Evolutionary conservation across 1,140 invertebrate genomes (phyloP), one percentile per base, ranked within the genome.

Genomic region (Lasaia peninsularis): DNA sequence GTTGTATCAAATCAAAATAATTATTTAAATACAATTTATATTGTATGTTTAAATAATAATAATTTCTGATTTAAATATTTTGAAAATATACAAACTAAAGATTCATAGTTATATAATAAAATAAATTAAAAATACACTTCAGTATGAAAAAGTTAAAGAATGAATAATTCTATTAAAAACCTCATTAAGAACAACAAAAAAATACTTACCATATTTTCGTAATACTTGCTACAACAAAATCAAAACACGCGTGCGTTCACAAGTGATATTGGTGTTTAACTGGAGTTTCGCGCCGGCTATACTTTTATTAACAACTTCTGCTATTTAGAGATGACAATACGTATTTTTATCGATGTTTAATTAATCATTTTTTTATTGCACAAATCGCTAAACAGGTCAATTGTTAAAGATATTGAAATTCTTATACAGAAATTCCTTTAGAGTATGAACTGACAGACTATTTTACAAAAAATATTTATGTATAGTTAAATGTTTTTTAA

Each of bases 151-250:
- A n/a, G n/a, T n/a, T n/a, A n/a, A n/a, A n/a, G n/a, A n/a, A n/a
- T 28, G 1, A 28, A 28, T 28, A 24, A 24, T 24, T 6, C 24
- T 6, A 24, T 2, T 28, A 28, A n/a, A n/a, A n/a, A n/a, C 12
- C 6, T 37, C 12, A 37, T 18, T 4, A 10, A 18, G 32, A 10
- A 16, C 31, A 24, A n/a, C 2, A 55, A 12, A 16, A n/a, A 35
- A 18, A 16, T 37, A 68, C 69, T 69, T 35, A 69, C 69, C 69
- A 71, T 71, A 20, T 31, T 65, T 62, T 55, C 62, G 63, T 52
- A 58, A 56, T 71, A 56, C 54, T 54, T n/a, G 18, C 20, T 56
- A 24, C 11, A 28, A 28, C 8, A 16, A 12, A 52, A 57, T 57
- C 31, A 16, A 51, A 35, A 53, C 40, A 7, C 40, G 20, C 40